These are phyloP conservation scores for Carassius carassius DNA, from an alignment of 2,113 vertebrate species.

Conservation along the genomic window DNA sequence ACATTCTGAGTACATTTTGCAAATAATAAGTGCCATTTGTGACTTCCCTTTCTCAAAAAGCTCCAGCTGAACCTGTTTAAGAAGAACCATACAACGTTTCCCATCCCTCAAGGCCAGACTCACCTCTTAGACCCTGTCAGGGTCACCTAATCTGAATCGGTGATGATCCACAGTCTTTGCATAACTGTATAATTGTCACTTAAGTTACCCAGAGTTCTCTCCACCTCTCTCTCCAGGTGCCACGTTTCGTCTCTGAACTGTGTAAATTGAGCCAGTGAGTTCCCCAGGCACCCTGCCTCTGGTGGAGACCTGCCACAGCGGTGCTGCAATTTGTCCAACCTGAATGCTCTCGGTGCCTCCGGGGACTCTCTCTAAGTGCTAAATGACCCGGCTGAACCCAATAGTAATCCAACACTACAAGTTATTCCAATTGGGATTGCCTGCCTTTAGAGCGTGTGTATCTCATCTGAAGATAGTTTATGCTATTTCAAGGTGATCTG, in stretches of 20 bases:
- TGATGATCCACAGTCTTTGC: slow-evolving; percentile 50
- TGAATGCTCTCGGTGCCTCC: slow-evolving; percentile 70
- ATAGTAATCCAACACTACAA: slow-evolving; percentile 72
- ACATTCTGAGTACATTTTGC: background rate
- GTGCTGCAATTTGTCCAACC: slow-evolving; percentile 77
- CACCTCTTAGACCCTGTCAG: slow-evolving; percentile 13
- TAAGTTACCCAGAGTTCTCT: slow-evolving; percentile 53
- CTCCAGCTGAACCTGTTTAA: slow-evolving; percentile 14
- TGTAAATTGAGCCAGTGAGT: slow-evolving; percentile 73
- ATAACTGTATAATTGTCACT: slow-evolving; percentile 68
- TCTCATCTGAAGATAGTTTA: slow-evolving; percentile 73
- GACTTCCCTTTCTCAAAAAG: background rate
- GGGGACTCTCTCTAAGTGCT: slow-evolving; percentile 74
- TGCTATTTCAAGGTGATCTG: slow-evolving; percentile 80
- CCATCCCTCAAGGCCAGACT: background rate
- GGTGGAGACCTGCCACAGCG: slow-evolving; percentile 63
- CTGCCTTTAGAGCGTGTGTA: slow-evolving; percentile 65
- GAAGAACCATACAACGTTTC: slow-evolving; percentile 56
- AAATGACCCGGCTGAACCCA: slow-evolving; percentile 74
- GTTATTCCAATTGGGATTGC: slow-evolving; percentile 68
- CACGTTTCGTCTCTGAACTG: slow-evolving; percentile 66
- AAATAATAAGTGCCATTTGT: background rate
- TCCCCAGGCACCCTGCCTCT: slow-evolving; percentile 59
- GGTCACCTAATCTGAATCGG: slow-evolving; percentile 23
- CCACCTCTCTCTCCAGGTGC: slow-evolving; percentile 44